These are phyloP conservation scores for Natator depressus DNA, from an alignment of 2,113 vertebrate species.

Conservation along the genomic window DNA sequence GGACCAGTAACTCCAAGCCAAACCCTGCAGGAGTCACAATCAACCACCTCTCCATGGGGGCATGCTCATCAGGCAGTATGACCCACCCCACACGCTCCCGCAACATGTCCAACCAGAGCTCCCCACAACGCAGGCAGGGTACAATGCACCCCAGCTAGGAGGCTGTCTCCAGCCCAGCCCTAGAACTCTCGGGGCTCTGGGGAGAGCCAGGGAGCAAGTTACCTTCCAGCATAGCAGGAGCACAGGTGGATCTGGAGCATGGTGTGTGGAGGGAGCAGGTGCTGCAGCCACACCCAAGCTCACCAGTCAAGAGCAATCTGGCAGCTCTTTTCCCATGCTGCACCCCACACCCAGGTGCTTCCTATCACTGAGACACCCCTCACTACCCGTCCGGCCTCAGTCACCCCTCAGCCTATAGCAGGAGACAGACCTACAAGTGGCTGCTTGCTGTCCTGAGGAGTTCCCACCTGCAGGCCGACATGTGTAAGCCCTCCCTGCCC, in stretches of 20 bases:
- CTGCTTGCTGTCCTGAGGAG: neutral
- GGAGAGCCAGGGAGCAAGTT: neutral
- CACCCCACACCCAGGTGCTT: too few species aligned
- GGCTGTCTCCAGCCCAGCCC: neutral
- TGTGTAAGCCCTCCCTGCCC: neutral
- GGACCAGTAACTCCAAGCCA: neutral
- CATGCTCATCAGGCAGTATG: too few species aligned
- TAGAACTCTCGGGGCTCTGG: neutral
- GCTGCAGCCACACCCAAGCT: neutral
- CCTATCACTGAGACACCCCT: too few species aligned
- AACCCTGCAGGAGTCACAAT: too few species aligned
- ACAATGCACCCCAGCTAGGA: too few species aligned
- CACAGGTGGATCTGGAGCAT: neutral
- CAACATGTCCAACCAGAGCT: too few species aligned
- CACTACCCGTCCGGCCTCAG: too few species aligned
- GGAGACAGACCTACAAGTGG: accelerated
- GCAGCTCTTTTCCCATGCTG: too few species aligned
- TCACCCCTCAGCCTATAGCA: accelerated
- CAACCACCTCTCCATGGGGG: too few species aligned
- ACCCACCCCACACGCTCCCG: too few species aligned
- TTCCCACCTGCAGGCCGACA: neutral
- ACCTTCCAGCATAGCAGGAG: neutral
- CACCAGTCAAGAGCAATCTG: too few species aligned
- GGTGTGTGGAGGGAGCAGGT: neutral
- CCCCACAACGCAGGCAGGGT: too few species aligned